phyloP scores from a whole-genome alignment of 1,140 invertebrate genomes.

The Ylistrum balloti region DNA sequence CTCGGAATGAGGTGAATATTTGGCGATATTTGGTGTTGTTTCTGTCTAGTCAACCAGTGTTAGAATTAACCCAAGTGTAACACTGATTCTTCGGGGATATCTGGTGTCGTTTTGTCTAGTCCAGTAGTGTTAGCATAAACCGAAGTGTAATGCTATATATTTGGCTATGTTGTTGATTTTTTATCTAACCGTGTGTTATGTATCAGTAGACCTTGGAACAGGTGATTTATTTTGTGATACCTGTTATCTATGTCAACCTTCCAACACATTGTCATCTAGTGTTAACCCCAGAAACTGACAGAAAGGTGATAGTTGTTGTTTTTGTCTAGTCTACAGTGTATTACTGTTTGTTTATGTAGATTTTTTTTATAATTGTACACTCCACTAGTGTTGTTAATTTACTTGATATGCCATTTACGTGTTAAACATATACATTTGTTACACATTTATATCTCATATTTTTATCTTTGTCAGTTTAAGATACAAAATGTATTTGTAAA shows the following conservation, averaged over 20 bases:
- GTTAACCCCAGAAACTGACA: no score
- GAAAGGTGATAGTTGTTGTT: background rate
- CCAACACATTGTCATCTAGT: no score
- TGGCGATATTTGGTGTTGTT: background rate
- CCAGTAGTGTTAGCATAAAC: background rate
- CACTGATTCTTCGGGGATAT: no score
- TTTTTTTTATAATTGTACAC: background rate
- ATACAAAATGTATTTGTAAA: background rate
- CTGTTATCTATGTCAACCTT: background rate
- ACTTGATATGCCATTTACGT: conserved; percentile 3
- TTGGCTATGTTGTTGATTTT: background rate
- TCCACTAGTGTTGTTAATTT: background rate
- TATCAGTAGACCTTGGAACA: background rate
- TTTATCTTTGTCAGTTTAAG: background rate
- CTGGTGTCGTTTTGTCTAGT: background rate
- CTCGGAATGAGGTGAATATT: no score
- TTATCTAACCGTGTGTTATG: background rate
- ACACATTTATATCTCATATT: background rate
- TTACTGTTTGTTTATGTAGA: background rate
- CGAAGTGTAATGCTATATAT: no score
- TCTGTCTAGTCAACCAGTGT: background rate
- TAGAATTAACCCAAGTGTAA: no score
- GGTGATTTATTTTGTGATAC: no score
- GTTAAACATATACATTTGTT: background rate
- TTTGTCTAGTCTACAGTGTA: background rate